phyloP scores from a whole-genome alignment of 2,113 vertebrate genomes.

The Isichthys henryi region DNA sequence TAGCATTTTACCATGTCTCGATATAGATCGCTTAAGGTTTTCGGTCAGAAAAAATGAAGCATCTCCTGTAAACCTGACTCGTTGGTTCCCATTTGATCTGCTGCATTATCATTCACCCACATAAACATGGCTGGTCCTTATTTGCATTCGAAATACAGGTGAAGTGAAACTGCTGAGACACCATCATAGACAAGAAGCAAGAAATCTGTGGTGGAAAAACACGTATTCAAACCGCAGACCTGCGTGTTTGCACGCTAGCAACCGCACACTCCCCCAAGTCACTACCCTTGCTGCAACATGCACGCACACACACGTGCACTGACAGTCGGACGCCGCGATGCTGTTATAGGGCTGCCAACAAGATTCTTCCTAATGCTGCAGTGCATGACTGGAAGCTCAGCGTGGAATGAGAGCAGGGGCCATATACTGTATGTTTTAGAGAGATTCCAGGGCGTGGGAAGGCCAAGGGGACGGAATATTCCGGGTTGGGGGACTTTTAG shows the following conservation, averaged over 20 bases:
- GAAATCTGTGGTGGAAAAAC: neutral
- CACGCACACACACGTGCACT: neutral
- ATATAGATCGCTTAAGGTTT: neutral
- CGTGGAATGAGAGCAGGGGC: neutral
- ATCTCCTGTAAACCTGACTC: neutral
- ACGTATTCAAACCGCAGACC: neutral
- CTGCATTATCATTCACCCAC: neutral
- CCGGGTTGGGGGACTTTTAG: neutral
- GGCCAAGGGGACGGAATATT: neutral
- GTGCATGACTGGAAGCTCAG: neutral
- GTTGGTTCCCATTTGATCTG: neutral
- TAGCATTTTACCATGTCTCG: neutral
- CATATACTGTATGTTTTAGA: conserved; percentile 15
- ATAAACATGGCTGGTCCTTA: neutral
- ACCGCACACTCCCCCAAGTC: neutral
- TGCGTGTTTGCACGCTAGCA: neutral
- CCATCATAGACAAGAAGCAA: neutral
- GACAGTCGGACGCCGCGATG: neutral
- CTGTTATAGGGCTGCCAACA: neutral
- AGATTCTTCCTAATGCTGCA: neutral
- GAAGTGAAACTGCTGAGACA: neutral
- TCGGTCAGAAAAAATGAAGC: neutral
- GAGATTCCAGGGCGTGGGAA: conserved; percentile 33
- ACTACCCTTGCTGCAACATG: neutral
- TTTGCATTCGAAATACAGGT: neutral